A percentile compares a stretch with the other conserved stretches of the same genome.
Evolutionary conservation across 2,888 invertebrate genomes (phyloP).

Genomic region (Yponomeuta sedellus): DNA sequence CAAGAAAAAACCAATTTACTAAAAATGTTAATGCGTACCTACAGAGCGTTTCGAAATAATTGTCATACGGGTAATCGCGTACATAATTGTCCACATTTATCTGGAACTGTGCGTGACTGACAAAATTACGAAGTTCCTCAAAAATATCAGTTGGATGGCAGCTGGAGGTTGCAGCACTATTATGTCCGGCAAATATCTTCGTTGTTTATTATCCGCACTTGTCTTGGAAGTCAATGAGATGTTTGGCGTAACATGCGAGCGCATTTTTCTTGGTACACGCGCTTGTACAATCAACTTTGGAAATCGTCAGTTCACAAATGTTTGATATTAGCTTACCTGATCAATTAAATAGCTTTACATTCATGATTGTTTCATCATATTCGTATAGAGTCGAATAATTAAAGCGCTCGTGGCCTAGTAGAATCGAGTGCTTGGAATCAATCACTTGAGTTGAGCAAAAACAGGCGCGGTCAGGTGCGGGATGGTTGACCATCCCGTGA

Average conservation of each 20-base stretch:
- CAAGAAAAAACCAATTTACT: background rate
- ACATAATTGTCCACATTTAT: background rate
- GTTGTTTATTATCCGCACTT: conserved; percentile 2
- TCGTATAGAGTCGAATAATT: too few species aligned
- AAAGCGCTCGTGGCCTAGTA: too few species aligned
- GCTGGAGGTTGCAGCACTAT: background rate
- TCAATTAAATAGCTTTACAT: too few species aligned
- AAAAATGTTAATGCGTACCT: background rate
- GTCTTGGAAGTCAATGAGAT: conserved; percentile 3
- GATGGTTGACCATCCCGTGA: too few species aligned
- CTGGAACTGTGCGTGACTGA: background rate
- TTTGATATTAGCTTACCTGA: too few species aligned
- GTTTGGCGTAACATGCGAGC: conserved; percentile 3
- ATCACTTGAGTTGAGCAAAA: too few species aligned
- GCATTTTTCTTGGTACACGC: background rate
- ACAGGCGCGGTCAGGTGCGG: too few species aligned
- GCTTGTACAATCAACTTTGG: background rate
- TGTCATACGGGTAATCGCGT: background rate
- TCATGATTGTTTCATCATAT: too few species aligned
- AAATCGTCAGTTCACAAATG: background rate
- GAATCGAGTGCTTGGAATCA: too few species aligned
- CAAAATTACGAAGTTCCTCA: conserved; percentile 1
- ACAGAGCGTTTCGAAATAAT: conserved; percentile 7
- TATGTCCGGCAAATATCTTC: background rate
- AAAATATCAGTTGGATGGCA: background rate